A percentile compares a stretch with the other conserved stretches of the same genome.
Conservation (phyloP, 2,113 vertebrate species). For the Falco punctatus region DNA sequence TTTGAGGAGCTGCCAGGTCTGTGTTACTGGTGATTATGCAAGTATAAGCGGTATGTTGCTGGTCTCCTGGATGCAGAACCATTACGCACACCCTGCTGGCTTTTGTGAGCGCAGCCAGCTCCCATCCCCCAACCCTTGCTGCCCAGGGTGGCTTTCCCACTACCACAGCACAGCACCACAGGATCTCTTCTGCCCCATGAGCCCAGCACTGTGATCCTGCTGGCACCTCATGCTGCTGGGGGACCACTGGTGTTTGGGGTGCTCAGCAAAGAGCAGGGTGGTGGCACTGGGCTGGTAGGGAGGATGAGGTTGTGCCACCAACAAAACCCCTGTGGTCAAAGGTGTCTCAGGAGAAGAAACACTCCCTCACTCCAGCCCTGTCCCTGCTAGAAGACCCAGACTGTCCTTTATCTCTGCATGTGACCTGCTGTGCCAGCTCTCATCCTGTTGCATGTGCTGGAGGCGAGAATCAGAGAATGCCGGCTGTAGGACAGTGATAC, state of each 20-base stretch:
- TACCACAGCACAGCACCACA: not conserved
- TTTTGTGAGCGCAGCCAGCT: not conserved
- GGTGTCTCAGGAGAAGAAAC: not conserved
- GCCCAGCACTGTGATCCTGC: not conserved
- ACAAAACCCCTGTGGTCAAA: not conserved
- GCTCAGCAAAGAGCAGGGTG: not conserved
- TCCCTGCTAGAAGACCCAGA: not conserved
- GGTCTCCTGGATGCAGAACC: not conserved
- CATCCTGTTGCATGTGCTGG: not conserved
- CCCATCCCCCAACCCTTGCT: not conserved
- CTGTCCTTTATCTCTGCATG: not conserved
- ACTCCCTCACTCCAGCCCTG: not conserved
- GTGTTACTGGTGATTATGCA: not conserved
- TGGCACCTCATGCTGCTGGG: not conserved
- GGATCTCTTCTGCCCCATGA: not conserved
- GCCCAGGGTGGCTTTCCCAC: not conserved
- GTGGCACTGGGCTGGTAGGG: not conserved
- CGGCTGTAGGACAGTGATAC: not conserved
- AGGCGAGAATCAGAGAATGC: not conserved
- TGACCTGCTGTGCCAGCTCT: not conserved
- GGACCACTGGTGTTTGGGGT: not conserved
- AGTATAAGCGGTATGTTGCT: not conserved
- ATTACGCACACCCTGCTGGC: accelerated
- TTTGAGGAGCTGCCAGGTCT: not conserved
- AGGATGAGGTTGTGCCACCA: not conserved